Conservation (phyloP, 2,888 invertebrate genomes). For the Mesorhabditis spiculigera region DNA sequence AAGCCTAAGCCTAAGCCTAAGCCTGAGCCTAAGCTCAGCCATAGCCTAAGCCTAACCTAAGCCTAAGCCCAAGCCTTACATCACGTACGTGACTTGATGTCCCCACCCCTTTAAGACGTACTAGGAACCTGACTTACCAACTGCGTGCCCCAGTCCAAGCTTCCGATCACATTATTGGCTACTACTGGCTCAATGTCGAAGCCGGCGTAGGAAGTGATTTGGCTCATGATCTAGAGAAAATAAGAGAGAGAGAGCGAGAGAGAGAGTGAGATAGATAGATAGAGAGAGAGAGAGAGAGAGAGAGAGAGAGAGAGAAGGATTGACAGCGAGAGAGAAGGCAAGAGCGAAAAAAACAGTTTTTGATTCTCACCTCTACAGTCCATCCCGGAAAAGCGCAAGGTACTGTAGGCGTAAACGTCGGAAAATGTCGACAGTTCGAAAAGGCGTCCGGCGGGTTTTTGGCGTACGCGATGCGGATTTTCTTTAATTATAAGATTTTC, state of each 20-base stretch:
- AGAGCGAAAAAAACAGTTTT: not conserved
- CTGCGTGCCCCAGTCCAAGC: constrained; percentile 31
- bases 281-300: no score
- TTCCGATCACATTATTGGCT: constrained; percentile 21
- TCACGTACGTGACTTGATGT: not conserved
- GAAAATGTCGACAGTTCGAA: constrained; percentile 35
- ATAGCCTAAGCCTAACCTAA: no score
- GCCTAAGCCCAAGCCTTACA: not conserved
- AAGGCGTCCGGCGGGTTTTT: constrained; percentile 46
- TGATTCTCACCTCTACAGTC: constrained; percentile 27
- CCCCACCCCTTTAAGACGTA: not conserved
- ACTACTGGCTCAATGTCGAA: constrained; percentile 21
- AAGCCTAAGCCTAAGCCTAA: no score
- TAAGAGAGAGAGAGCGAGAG: not conserved
- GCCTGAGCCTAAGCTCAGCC: no score
- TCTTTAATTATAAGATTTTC: not conserved
- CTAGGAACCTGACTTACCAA: constrained; percentile 7
- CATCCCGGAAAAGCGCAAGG: constrained; percentile 48
- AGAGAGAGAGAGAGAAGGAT: no score
- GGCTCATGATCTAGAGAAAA: constrained; percentile 21
- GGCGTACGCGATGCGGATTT: constrained; percentile 39
- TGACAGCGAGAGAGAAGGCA: no score
- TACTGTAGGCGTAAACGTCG: constrained; percentile 30
- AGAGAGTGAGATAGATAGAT: no score
- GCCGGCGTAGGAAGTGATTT: constrained; percentile 16